A percentile compares a stretch with the other conserved stretches of the same genome.
Conservation (phyloP, 2,888 invertebrate species). For the Auanema sp. region DNA sequence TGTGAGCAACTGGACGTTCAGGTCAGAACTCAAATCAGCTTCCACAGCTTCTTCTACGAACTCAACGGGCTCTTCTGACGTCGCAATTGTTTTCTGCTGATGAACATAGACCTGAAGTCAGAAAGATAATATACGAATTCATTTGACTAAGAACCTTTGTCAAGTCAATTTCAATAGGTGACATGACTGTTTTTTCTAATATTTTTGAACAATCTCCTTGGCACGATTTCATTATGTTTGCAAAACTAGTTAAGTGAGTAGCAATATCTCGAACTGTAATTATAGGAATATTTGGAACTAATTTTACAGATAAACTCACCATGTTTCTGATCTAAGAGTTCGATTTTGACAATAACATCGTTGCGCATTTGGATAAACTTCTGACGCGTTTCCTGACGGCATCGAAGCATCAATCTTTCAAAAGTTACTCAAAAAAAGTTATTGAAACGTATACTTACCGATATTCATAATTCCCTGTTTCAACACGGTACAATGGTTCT, state of each 20-base stretch:
- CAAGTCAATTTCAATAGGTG: constrained; percentile 47
- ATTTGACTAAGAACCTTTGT: constrained; percentile 20
- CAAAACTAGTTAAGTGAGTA: constrained; percentile 75
- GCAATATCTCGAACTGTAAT: constrained; percentile 83
- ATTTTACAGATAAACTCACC: constrained; percentile 66
- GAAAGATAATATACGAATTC: no score
- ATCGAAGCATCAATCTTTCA: constrained; percentile 87
- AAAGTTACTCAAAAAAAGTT: constrained; percentile 23
- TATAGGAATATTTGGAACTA: neutral
- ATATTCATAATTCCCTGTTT: constrained; percentile 99
- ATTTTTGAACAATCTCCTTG: constrained; percentile 71
- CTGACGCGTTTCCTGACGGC: constrained; percentile 88
- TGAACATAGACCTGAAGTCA: no score
- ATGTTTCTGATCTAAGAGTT: constrained; percentile 94
- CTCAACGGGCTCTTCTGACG: no score
- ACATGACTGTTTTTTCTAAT: constrained; percentile 31
- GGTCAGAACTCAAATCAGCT: no score
- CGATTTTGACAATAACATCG: constrained; percentile 86
- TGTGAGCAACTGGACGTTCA: no score
- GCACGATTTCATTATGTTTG: constrained; percentile 80
- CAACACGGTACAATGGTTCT: constrained; percentile 93
- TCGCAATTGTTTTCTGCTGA: no score
- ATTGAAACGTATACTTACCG: constrained; percentile 68
- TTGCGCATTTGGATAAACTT: constrained; percentile 79
- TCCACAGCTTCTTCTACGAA: no score